Conservation (phyloP, 2,113 vertebrate species). For the Forbesichthys agassizii region DNA sequence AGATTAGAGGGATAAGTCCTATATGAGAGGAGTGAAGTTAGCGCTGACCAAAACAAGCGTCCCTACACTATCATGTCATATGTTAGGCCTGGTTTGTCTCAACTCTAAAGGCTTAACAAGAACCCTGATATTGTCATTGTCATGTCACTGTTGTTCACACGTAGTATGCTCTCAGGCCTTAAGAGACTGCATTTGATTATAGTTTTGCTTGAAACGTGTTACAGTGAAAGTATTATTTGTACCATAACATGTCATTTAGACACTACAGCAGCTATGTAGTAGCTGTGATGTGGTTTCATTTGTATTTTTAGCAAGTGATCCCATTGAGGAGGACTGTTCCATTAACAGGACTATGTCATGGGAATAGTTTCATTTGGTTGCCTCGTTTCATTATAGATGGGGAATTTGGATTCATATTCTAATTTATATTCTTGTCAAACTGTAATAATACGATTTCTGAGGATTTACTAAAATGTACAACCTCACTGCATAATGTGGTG, state of each 20-base stretch:
- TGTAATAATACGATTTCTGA: neutral
- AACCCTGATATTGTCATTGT: no score
- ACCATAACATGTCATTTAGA: conserved; percentile 21
- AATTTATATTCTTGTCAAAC: conserved; percentile 14
- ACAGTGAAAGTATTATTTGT: neutral
- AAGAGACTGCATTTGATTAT: neutral
- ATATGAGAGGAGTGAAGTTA: no score
- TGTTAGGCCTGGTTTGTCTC: no score
- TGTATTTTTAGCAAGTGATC: conserved; percentile 54
- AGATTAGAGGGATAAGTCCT: no score
- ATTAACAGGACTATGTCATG: conserved; percentile 42
- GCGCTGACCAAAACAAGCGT: no score
- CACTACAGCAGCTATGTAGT: conserved; percentile 25
- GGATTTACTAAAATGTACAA: neutral
- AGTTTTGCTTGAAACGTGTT: conserved; percentile 4
- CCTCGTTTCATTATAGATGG: conserved; percentile 11
- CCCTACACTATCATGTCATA: no score
- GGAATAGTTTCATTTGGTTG: conserved; percentile 35
- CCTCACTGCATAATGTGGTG: no score
- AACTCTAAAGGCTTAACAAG: no score
- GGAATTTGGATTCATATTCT: conserved; percentile 19
- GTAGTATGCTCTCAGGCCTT: neutral
- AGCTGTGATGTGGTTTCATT: conserved; percentile 33
- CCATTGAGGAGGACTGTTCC: conserved; percentile 33
- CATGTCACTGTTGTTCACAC: neutral